Conservation (phyloP, 2,113 vertebrate species). For the Lagopus muta region DNA sequence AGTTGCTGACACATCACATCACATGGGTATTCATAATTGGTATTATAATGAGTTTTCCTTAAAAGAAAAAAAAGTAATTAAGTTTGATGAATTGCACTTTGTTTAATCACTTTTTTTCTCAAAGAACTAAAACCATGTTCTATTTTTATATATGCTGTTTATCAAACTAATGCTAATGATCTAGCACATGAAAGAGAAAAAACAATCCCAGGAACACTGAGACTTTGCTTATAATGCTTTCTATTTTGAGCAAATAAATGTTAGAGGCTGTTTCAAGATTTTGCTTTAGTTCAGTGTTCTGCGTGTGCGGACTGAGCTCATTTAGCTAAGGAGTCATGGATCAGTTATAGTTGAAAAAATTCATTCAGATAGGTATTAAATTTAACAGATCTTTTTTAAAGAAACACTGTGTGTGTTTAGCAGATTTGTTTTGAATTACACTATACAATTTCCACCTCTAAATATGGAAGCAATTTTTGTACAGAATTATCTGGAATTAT, state of each 20-base stretch:
- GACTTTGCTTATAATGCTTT: background rate
- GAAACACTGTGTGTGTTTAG: no score
- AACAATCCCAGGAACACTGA: background rate
- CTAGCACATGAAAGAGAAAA: background rate
- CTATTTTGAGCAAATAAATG: background rate
- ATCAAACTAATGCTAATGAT: background rate
- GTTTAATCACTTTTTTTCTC: background rate
- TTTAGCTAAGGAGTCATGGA: background rate
- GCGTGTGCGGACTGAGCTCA: background rate
- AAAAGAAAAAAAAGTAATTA: background rate
- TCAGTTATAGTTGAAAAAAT: background rate
- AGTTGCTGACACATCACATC: background rate
- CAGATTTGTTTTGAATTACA: background rate
- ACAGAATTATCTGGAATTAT: background rate
- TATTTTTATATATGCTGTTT: background rate
- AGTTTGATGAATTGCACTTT: background rate
- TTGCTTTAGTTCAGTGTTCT: background rate
- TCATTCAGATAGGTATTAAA: no score
- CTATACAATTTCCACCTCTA: background rate
- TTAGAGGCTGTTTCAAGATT: background rate
- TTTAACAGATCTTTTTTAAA: background rate
- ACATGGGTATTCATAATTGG: background rate
- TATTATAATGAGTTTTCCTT: background rate
- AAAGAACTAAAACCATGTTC: background rate
- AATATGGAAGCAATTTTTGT: background rate